Percentiles rank a stretch among this genome's conserved stretches.
Evolutionary conservation across 2,888 invertebrate species (phyloP).

Genomic region (Caradrina clavipalpis): DNA sequence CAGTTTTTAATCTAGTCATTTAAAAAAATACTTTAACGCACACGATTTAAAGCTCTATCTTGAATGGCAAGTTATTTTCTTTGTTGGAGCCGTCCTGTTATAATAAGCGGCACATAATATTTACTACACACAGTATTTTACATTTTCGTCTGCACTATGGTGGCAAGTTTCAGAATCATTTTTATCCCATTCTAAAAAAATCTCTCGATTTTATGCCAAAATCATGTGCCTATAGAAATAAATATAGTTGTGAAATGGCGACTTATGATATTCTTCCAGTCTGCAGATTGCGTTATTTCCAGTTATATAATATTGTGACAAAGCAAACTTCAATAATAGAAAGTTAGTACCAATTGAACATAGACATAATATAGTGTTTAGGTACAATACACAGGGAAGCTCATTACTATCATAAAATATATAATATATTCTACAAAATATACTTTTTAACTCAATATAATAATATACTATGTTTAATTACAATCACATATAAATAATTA

Average conservation of each 20-base stretch:
- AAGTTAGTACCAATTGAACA: neutral
- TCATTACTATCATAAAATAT: constrained; percentile 44
- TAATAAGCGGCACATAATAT: too few relatives aligned
- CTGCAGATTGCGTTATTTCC: too few relatives aligned
- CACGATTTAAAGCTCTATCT: too few relatives aligned
- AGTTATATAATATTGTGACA: neutral
- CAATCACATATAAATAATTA: constrained; percentile 51
- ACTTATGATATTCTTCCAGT: too few relatives aligned
- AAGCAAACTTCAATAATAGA: neutral
- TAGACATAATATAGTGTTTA: constrained; percentile 1
- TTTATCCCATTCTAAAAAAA: neutral
- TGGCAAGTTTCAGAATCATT: neutral
- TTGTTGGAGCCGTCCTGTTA: too few relatives aligned
- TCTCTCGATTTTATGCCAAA: too few relatives aligned
- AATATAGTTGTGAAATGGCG: too few relatives aligned
- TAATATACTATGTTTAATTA: constrained; percentile 36
- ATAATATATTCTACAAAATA: constrained; percentile 46
- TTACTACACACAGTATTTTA: too few relatives aligned
- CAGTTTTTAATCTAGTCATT: too few relatives aligned
- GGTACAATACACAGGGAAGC: constrained; percentile 50
- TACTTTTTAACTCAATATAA: constrained; percentile 28
- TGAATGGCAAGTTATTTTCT: too few relatives aligned
- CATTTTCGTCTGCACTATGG: neutral
- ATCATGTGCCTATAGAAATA: too few relatives aligned
- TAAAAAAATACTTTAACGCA: too few relatives aligned